Evolutionary conservation across 2,113 vertebrate genomes (phyloP).

Genomic region (Nanorana parkeri): DNA sequence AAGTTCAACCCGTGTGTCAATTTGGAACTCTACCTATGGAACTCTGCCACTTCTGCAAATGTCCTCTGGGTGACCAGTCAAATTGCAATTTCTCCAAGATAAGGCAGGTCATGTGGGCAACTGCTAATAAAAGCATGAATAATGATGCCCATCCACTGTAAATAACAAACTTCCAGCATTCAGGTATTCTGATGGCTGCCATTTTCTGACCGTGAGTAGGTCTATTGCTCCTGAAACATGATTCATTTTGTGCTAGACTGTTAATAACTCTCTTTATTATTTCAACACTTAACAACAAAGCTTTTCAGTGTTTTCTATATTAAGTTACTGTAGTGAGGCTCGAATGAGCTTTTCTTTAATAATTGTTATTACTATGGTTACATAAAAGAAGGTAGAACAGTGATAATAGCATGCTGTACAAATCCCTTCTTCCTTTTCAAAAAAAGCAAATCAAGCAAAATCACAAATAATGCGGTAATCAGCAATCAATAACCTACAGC

Average conservation of each 20-base stretch:
- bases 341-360: slow-evolving; percentile 24
- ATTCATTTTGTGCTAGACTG: neutral
- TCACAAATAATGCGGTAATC: slow-evolving; percentile 8
- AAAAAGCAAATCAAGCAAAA: slow-evolving; percentile 20
- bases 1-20: too few relatives aligned
- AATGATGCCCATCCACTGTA: too few relatives aligned
- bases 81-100: too few relatives aligned
- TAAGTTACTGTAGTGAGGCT: slow-evolving; percentile 1
- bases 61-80: too few relatives aligned
- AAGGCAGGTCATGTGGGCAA: too few relatives aligned
- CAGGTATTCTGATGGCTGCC: too few relatives aligned
- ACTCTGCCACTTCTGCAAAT: too few relatives aligned
- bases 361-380: slow-evolving; percentile 37
- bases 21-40: too few relatives aligned
- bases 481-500: neutral
- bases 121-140: too few relatives aligned
- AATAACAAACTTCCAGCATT: too few relatives aligned
- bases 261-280: neutral
- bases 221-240: too few relatives aligned
- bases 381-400: slow-evolving; percentile 23
- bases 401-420: slow-evolving; percentile 13
- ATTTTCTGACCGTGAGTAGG: too few relatives aligned
- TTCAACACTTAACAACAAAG: neutral
- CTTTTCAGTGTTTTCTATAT: slow-evolving; percentile 4
- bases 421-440: slow-evolving; percentile 4